These are phyloP conservation scores for Karalla daura DNA, from an alignment of 2,797 vertebrate species.

Conservation along the genomic window DNA sequence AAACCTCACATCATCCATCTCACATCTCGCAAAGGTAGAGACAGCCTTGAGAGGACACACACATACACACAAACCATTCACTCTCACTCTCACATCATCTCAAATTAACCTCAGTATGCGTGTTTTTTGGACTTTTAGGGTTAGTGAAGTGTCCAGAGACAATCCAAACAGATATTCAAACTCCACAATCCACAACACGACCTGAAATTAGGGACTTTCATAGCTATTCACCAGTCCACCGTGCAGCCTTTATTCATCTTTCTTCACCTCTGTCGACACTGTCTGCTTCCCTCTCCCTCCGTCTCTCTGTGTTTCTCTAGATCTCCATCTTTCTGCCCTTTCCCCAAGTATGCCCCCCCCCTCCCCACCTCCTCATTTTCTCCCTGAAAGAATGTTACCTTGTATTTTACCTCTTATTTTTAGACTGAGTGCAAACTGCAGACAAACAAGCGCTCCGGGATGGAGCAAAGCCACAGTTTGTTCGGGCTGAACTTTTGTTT, in stretches of 20 bases:
- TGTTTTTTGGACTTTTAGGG: too few relatives aligned
- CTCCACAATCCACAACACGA: too few relatives aligned
- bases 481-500: slow-evolving; percentile 3
- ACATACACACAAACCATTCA: too few relatives aligned
- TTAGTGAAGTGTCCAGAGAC: too few relatives aligned
- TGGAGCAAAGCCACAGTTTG: neutral
- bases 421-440: slow-evolving; percentile 19
- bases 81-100: too few relatives aligned
- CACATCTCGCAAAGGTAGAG: too few relatives aligned
- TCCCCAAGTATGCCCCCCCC: slow-evolving; percentile 6
- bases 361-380: too few relatives aligned
- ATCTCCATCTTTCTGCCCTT: slow-evolving; percentile 13
- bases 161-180: too few relatives aligned
- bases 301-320: neutral
- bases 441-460: slow-evolving; percentile 4
- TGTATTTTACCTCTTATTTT: slow-evolving; percentile 31
- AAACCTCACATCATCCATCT: too few relatives aligned
- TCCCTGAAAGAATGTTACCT: slow-evolving; percentile 38
- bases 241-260: neutral
- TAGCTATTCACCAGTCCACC: neutral
- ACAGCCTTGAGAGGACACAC: too few relatives aligned
- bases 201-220: too few relatives aligned
- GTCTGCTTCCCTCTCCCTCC: neutral
- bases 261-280: neutral
- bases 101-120: too few relatives aligned